Conservation (phyloP, 2,113 vertebrate species). For the Montifringilla adamsi region DNA sequence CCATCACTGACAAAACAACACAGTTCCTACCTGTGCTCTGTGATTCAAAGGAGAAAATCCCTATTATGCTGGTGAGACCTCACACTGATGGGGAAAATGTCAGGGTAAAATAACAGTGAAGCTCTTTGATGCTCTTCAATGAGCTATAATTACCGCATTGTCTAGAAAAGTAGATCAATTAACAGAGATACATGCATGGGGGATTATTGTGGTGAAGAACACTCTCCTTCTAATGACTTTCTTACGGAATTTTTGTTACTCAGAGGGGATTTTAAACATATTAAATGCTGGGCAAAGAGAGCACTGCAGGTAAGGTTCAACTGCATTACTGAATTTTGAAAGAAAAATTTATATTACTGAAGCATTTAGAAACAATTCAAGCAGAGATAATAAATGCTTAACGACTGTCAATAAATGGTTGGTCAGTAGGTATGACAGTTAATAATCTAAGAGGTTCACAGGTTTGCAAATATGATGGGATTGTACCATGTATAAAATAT, state of each 20-base stretch:
- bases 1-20: not conserved
- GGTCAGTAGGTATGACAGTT: not conserved
- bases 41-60: not conserved
- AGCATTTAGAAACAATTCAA: slow-evolving; percentile 25
- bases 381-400: slow-evolving; percentile 25
- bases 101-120: not conserved
- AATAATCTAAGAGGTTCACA: not conserved
- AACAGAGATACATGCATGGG: not conserved
- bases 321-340: not conserved
- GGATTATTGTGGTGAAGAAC: not conserved
- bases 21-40: not conserved
- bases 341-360: not conserved
- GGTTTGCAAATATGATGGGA: not conserved
- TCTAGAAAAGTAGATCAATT: slow-evolving; percentile 20
- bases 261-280: slow-evolving; percentile 16
- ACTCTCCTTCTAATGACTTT: slow-evolving; percentile 1
- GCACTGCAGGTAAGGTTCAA: not conserved
- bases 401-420: slow-evolving; percentile 22
- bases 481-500: not conserved
- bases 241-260: slow-evolving; percentile 3
- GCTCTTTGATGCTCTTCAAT: not conserved
- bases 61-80: not conserved
- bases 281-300: slow-evolving; percentile 17
- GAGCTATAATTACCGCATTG: slow-evolving; percentile 11
- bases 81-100: not conserved